These are phyloP conservation scores for Nephrotoma appendiculata DNA, from an alignment of 2,888 invertebrate genomes.

Conservation along the genomic window DNA sequence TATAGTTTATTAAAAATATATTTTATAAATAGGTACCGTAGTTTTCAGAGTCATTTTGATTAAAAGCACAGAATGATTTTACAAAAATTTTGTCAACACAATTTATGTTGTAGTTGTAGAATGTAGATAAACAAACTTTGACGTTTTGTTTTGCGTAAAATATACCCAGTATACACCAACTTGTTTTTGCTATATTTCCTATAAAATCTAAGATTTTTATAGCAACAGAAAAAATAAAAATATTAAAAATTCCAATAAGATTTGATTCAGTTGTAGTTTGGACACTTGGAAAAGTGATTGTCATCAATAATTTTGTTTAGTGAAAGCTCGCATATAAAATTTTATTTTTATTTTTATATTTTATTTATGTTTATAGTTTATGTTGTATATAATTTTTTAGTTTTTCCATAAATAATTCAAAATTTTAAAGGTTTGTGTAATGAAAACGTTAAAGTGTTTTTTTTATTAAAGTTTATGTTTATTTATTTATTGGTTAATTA, in stretches of 20 bases:
- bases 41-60: not conserved
- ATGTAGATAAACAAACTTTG: not conserved
- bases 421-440: not conserved
- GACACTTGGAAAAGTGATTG: not conserved
- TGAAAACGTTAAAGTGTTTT: not conserved
- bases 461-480: not conserved
- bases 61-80: not conserved
- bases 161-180: not conserved
- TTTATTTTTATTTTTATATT: not conserved
- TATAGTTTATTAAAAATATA: not conserved
- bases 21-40: not conserved
- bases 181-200: not conserved
- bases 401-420: not conserved
- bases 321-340: not conserved
- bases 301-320: not conserved
- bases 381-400: not conserved
- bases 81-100: not conserved
- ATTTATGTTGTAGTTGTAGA: not conserved
- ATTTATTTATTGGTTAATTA: not conserved
- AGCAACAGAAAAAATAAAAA: not conserved
- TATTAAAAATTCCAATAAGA: not conserved
- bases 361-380: not conserved
- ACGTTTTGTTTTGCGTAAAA: not conserved
- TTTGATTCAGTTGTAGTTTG: not conserved
- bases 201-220: not conserved